A percentile compares a stretch with the other conserved stretches of the same genome.
Evolutionary conservation across 1,140 invertebrate species (phyloP).

Genomic region (Papilio glaucus): DNA sequence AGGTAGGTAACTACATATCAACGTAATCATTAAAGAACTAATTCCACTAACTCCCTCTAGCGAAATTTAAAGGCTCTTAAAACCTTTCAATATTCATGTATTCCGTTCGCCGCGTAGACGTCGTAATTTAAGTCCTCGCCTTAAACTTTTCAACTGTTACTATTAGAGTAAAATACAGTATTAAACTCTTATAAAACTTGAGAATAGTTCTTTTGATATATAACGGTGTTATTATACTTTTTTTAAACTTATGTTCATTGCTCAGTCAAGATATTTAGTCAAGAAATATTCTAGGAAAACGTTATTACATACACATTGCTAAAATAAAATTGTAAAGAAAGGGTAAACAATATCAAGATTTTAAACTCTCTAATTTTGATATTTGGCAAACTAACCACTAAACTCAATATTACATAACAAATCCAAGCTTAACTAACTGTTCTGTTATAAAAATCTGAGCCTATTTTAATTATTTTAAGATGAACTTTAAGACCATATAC

Average conservation of each 20-base stretch:
- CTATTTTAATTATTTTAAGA: no score
- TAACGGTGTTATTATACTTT: not conserved
- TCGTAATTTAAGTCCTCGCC: conserved; percentile 27
- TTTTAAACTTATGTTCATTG: not conserved
- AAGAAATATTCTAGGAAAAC: not conserved
- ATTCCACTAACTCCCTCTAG: not conserved
- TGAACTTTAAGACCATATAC: no score
- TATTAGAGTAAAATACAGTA: conserved; percentile 13
- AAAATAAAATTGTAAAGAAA: no score
- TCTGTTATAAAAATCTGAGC: no score
- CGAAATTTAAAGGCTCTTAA: conserved; percentile 17
- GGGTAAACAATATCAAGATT: no score
- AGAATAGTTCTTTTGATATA: not conserved
- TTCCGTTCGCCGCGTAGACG: not conserved
- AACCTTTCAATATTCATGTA: conserved; percentile 24
- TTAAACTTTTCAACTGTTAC: conserved; percentile 30
- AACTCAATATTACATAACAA: no score
- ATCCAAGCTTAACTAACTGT: no score
- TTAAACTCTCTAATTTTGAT: no score
- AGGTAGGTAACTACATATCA: not conserved
- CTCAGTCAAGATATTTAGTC: not conserved
- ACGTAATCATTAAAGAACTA: not conserved
- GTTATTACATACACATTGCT: no score
- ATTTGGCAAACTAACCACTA: no score
- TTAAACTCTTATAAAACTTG: conserved; percentile 4